phyloP scores from a whole-genome alignment of 2,797 vertebrate species.

The Parauchenoglanis punctatus region DNA sequence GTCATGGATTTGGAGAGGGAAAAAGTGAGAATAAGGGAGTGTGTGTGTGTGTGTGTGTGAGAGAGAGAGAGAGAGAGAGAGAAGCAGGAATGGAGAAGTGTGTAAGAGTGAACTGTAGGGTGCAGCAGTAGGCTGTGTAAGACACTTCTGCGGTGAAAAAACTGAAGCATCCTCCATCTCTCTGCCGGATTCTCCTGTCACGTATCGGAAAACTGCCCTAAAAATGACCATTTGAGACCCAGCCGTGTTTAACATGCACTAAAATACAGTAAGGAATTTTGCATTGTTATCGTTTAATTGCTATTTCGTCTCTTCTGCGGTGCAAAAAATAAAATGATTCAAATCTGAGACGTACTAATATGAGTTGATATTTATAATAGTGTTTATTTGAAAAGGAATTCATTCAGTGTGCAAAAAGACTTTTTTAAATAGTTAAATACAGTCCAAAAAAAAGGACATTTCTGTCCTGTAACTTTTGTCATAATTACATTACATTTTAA shows the following conservation, averaged over 20 bases:
- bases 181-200: slow-evolving; percentile 8
- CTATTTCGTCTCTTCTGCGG: background rate
- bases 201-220: background rate
- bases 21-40: slow-evolving; percentile 48
- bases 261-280: background rate
- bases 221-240: slow-evolving; percentile 23
- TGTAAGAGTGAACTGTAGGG: slow-evolving; percentile 85
- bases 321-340: background rate
- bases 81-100: slow-evolving; percentile 9
- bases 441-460: background rate
- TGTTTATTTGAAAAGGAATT: background rate
- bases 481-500: background rate
- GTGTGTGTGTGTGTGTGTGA: background rate
- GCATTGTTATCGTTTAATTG: background rate
- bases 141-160: slow-evolving; percentile 27
- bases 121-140: slow-evolving; percentile 98
- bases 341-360: background rate
- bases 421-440: background rate
- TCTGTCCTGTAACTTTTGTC: background rate
- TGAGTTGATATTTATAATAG: background rate
- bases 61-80: slow-evolving; percentile 27
- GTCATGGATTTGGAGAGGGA: slow-evolving; percentile 40
- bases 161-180: background rate
- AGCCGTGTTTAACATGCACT: slow-evolving; percentile 16
- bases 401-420: background rate